Evolutionary conservation across 30 jellyfish, hydroid and myxozoan genomes (phyloP), one percentile per base, ranked within the genome.

Genomic region (Haliclystus octoradiatus): DNA sequence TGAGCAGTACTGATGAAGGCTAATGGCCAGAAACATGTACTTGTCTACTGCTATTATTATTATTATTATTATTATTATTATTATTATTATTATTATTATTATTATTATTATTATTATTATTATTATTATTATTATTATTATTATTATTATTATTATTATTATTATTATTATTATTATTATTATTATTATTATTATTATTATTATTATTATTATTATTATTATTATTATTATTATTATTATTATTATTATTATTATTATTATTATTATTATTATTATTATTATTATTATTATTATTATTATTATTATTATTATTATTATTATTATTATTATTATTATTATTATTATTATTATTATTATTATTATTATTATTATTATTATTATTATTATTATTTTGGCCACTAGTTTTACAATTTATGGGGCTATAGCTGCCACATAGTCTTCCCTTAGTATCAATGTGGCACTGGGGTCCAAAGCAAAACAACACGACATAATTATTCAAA

Each of bases 351-450:
- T n/a, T 47, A 47, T n/a, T 47, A 47, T n/a, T 47, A 47, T n/a
- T 47, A 47, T n/a, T 47, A 47, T n/a, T 47, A 47, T n/a, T 47
- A 47, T 47, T 47, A 47, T n/a, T 47, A 47, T n/a, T 47, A 47
- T n/a, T 47, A 47, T n/a, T 47, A 47, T n/a, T 47, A 47, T n/a
- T n/a, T 47, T n/a, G n/a, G n/a, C 60, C n/a, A 47, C 60, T 47
- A 47, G 15, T 47, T 9, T n/a, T 47, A 47, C 60, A 47, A 47
- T n/a, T 9, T 9, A 47, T 47, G 60, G 60, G n/a, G n/a, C n/a
- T n/a, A n/a, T n/a, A n/a, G n/a, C n/a, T n/a, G n/a, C n/a, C n/a
- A n/a, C n/a, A n/a, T n/a, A n/a, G n/a, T n/a, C n/a, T n/a, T n/a
- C n/a, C n/a, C n/a, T n/a, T n/a, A n/a, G n/a, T n/a, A n/a, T n/a